Conservation (phyloP, 2,797 vertebrate genomes). For the Salmo trutta region DNA sequence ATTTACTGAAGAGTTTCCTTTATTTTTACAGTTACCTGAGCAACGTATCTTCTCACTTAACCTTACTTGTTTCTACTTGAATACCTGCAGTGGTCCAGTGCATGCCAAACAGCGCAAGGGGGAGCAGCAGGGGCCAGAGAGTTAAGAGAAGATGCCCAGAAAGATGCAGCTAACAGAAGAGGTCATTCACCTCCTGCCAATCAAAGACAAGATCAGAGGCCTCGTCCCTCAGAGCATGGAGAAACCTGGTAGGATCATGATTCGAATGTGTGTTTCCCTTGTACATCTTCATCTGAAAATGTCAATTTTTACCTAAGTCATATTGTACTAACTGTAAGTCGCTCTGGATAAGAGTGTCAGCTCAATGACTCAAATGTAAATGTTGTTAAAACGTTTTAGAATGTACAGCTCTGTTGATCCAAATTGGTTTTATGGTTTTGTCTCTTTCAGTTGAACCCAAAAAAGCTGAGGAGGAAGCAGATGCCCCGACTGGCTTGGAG, state of each 20-base stretch:
- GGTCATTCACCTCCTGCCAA: constrained; percentile 92
- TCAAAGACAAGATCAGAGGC: constrained; percentile 86
- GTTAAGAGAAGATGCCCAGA: constrained; percentile 89
- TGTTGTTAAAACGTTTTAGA: background rate
- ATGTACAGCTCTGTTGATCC: background rate
- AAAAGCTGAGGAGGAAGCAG: constrained; percentile 57
- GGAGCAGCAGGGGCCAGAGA: constrained; percentile 71
- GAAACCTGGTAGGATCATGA: constrained; percentile 75
- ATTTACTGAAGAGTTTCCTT: no score
- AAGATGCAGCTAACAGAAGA: constrained; percentile 78
- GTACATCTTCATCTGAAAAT: background rate
- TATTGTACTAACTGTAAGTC: no score
- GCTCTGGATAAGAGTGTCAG: no score
- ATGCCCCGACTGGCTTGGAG: constrained; percentile 56
- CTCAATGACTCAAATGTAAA: no score
- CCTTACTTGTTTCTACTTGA: background rate
- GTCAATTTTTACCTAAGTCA: no score
- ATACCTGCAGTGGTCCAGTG: constrained; percentile 78
- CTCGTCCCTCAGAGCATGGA: constrained; percentile 89
- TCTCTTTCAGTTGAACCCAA: constrained; percentile 62
- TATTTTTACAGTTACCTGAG: no score
- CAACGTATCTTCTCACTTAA: background rate
- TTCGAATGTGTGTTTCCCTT: background rate
- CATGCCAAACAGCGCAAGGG: constrained; percentile 81
- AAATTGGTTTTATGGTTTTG: background rate